These are phyloP conservation scores for Lethenteron reissneri DNA, from an alignment of 2,113 vertebrate species.

Conservation along the genomic window DNA sequence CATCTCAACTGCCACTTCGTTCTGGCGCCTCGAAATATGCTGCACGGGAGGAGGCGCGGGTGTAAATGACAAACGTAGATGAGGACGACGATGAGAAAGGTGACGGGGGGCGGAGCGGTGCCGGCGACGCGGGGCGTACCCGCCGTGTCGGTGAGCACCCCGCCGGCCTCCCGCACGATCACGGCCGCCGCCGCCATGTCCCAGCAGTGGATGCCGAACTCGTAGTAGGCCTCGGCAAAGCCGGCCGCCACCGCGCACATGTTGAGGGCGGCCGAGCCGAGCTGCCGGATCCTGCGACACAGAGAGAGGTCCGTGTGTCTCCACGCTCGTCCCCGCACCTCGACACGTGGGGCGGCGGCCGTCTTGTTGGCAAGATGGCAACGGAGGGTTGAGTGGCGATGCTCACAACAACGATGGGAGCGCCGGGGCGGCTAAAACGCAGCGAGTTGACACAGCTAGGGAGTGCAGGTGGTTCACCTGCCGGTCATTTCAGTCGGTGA, in stretches of 20 bases:
- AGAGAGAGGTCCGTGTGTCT: background rate
- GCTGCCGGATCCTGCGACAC: conserved; percentile 37
- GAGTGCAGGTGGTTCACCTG: no score
- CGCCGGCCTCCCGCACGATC: conserved; percentile 51
- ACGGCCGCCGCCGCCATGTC: conserved; percentile 50
- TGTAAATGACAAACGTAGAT: background rate
- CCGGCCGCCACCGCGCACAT: conserved; percentile 43
- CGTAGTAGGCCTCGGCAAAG: conserved; percentile 48
- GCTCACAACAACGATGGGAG: no score
- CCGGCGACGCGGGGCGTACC: conserved; percentile 32
- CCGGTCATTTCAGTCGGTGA: no score
- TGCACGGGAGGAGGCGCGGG: no score
- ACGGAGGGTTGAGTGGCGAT: no score
- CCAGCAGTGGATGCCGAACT: conserved; percentile 65
- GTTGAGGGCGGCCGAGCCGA: conserved; percentile 48
- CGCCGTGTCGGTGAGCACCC: conserved; percentile 48
- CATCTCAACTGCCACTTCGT: no score
- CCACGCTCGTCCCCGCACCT: no score
- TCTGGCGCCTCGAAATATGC: no score
- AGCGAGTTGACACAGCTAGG: no score
- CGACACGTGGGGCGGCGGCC: no score
- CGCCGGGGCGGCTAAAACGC: no score
- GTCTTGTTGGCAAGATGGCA: no score
- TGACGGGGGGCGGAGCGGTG: conserved; percentile 16
- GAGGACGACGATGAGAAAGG: background rate